These are phyloP conservation scores for Autographa gamma DNA, from an alignment of 2,888 invertebrate genomes.

Conservation along the genomic window DNA sequence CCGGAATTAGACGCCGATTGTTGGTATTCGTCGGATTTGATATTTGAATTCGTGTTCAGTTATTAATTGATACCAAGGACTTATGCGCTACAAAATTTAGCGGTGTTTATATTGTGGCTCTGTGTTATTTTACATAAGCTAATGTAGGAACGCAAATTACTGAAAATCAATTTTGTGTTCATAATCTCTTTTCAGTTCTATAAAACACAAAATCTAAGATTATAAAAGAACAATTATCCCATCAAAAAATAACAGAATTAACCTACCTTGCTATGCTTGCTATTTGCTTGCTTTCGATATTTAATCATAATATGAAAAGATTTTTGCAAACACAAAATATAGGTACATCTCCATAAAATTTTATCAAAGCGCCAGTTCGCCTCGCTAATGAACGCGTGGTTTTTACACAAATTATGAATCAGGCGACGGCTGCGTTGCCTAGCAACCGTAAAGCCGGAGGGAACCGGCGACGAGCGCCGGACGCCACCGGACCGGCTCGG, in stretches of 20 bases:
- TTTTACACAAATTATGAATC: conserved; percentile 57
- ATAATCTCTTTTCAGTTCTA: no score
- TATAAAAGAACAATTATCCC: no score
- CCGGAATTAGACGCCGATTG: conserved; percentile 48
- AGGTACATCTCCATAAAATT: conserved; percentile 11
- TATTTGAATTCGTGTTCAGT: conserved; percentile 12
- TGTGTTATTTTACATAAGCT: neutral
- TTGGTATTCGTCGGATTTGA: conserved; percentile 30
- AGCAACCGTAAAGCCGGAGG: conserved; percentile 21
- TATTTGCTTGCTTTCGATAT: neutral
- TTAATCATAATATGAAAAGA: neutral
- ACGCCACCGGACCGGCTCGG: conserved; percentile 16
- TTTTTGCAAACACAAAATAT: neutral
- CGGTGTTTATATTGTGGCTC: neutral
- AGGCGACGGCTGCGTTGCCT: conserved; percentile 15
- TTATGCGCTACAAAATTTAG: neutral
- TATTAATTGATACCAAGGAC: conserved; percentile 1
- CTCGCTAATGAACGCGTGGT: conserved; percentile 51
- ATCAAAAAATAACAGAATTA: no score
- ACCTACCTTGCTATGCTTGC: neutral
- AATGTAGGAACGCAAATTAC: no score
- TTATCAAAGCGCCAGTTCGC: conserved; percentile 36
- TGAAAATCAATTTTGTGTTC: no score
- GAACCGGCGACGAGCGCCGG: conserved; percentile 15
- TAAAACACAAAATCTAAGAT: no score